Conservation (phyloP, 2,888 invertebrate species). For the Spialia ferax region DNA sequence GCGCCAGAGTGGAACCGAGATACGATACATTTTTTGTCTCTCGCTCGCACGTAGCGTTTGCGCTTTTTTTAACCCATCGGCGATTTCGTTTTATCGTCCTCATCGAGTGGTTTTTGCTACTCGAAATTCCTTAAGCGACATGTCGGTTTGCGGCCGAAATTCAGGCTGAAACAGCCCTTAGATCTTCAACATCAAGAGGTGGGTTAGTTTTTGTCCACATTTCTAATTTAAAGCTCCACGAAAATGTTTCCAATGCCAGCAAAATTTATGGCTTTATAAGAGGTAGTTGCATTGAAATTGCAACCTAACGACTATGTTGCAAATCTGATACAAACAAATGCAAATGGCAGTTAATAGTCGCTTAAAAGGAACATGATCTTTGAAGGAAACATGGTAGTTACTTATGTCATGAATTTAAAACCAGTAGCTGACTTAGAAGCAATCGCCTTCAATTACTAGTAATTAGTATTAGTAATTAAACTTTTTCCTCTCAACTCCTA, state of each 20-base stretch:
- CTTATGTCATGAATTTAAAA: conserved; percentile 36
- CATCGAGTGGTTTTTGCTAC: conserved; percentile 81
- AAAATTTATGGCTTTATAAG: conserved; percentile 25
- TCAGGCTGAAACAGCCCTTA: conserved; percentile 39
- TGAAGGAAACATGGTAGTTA: conserved; percentile 25
- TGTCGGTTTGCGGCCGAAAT: conserved; percentile 34
- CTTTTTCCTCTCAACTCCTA: conserved; percentile 19
- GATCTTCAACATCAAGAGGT: conserved; percentile 20
- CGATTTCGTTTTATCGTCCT: conserved; percentile 84
- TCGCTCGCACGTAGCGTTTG: conserved; percentile 81
- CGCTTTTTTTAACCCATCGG: conserved; percentile 84
- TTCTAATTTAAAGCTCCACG: conserved; percentile 25
- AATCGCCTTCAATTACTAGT: conserved; percentile 32
- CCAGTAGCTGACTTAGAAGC: conserved; percentile 20
- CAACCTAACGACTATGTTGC: neutral
- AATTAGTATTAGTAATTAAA: conserved; percentile 34
- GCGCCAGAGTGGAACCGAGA: conserved; percentile 84
- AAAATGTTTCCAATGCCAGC: conserved; percentile 22
- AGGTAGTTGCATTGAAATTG: neutral
- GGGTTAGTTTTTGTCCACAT: conserved; percentile 28
- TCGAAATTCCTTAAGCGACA: conserved; percentile 75
- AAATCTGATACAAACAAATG: conserved; percentile 8
- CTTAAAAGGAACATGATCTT: conserved; percentile 30
- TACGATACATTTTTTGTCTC: conserved; percentile 84
- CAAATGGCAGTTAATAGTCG: conserved; percentile 3